Evolutionary conservation across 2,888 invertebrate species (phyloP), one percentile per base, ranked within the genome.

Genomic region (Nomada fucata): DNA sequence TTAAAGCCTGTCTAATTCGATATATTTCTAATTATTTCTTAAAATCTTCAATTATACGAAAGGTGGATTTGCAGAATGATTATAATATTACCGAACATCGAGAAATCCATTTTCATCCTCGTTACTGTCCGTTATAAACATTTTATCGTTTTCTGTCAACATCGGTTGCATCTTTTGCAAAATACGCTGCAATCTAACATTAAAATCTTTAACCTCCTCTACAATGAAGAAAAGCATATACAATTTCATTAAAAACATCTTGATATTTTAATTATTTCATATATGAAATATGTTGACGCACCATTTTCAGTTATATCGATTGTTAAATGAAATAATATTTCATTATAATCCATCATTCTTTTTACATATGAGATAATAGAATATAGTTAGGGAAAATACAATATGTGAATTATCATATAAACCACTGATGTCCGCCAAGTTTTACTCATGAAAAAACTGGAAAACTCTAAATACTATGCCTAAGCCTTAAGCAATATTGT

Each of bases 121-220:
- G 42, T 74, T 89, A 83, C 94, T 92, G 18, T 87, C 90, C 69
- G 88, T 91, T 44, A 95, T 88, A 82, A 91, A 90, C 26, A 88
- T 67, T 82, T 93, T 88, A 91, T 94, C 87, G 81, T 92, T 87
- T 90, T 95, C 93, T 64, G 95, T 93, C 86, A 95, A 92, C 84
- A 93, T 90, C 53, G 94, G 92, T 84, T 81, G 74, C n/a, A 85
- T 76, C 68, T 86, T 80, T 23, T 84, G 68, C 42, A 93, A 76
- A 81, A 92, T 91, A 70, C 83, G 75, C 76, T 88, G 78, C n/a
- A 93, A 84, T 47, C 88, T 83, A 44, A 89, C 85, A 18, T 92
- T 84, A 20, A 93, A 89, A 83, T 88, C 88, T 29, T 82, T 82
- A 36, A 64, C 60, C 20, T 84, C 86, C 77, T 89, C 93, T 93